Percentiles rank a stretch among this genome's conserved stretches.
phyloP scores from a whole-genome alignment of 1,140 invertebrate genomes.

The Pseudomyrmex dendroicus region DNA sequence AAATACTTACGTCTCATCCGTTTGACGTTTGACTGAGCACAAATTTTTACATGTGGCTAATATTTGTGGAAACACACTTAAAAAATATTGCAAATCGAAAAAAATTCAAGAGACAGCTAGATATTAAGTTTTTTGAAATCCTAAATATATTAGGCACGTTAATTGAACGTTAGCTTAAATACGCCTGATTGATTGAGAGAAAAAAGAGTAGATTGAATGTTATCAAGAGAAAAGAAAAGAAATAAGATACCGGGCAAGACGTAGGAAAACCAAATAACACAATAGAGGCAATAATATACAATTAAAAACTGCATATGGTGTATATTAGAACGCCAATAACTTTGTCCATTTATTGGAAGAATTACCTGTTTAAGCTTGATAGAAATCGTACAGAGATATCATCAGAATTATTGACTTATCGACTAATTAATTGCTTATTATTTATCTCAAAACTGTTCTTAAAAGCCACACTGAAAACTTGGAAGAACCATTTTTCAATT shows the following conservation, averaged over 20 bases:
- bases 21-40: not conserved
- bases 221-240: not conserved
- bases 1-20: slow-evolving; percentile 18
- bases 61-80: slow-evolving; percentile 1
- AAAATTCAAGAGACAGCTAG: slow-evolving; percentile 8
- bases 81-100: not conserved
- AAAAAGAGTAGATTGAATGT: slow-evolving; percentile 29
- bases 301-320: slow-evolving; percentile 55
- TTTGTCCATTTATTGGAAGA: slow-evolving; percentile 67
- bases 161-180: slow-evolving; percentile 52
- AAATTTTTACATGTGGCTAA: slow-evolving; percentile 10
- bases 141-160: slow-evolving; percentile 38
- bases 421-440: too few species aligned
- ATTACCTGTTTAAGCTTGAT: slow-evolving; percentile 27
- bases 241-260: slow-evolving; percentile 14
- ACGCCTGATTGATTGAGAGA: slow-evolving; percentile 34
- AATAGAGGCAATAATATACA: slow-evolving; percentile 52
- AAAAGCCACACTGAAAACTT: too few species aligned
- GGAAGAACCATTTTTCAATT: too few species aligned
- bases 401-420: too few species aligned
- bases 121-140: slow-evolving; percentile 25
- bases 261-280: slow-evolving; percentile 41
- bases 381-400: too few species aligned
- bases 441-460: too few species aligned
- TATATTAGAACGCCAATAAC: slow-evolving; percentile 63